phyloP scores from a whole-genome alignment of 2,113 vertebrate species.

The Connochaetes taurinus region DNA sequence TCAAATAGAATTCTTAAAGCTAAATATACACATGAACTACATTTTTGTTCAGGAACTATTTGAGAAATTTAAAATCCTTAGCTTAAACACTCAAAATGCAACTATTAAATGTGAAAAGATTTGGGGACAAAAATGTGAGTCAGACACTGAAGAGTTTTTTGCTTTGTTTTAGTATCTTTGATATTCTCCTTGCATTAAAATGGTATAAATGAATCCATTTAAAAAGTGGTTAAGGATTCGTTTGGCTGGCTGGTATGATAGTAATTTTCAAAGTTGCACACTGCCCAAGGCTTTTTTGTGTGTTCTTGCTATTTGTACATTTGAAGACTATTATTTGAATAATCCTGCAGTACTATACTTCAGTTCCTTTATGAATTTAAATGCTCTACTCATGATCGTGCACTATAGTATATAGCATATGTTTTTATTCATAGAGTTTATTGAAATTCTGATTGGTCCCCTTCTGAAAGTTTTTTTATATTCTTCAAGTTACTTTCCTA shows the following conservation, averaged over 20 bases:
- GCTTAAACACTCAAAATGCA: conserved; percentile 48
- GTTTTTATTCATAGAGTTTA: conserved; percentile 64
- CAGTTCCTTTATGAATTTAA: conserved; percentile 51
- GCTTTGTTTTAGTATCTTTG: background rate
- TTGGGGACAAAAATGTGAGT: conserved; percentile 58
- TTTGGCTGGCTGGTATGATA: conserved; percentile 51
- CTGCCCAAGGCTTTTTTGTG: conserved; percentile 46
- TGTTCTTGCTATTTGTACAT: conserved; percentile 70
- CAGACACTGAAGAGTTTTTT: conserved; percentile 55
- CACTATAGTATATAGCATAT: conserved; percentile 60
- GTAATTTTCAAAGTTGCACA: conserved; percentile 58
- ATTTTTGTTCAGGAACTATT: background rate
- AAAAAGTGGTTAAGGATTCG: conserved; percentile 67
- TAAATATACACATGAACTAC: background rate
- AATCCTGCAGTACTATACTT: conserved; percentile 58
- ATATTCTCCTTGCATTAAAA: conserved; percentile 31
- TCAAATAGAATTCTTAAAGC: background rate
- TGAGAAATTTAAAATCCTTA: conserved; percentile 44
- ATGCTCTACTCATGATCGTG: conserved; percentile 15
- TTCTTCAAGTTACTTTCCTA: conserved; percentile 58
- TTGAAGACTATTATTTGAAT: conserved; percentile 67
- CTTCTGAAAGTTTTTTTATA: conserved; percentile 62
- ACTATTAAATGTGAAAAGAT: conserved; percentile 67
- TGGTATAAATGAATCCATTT: conserved; percentile 51
- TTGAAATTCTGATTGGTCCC: conserved; percentile 49